Base-by-base conservation (phyloP, 2,888 invertebrate genomes). In the Maniola hyperantus region DNA sequence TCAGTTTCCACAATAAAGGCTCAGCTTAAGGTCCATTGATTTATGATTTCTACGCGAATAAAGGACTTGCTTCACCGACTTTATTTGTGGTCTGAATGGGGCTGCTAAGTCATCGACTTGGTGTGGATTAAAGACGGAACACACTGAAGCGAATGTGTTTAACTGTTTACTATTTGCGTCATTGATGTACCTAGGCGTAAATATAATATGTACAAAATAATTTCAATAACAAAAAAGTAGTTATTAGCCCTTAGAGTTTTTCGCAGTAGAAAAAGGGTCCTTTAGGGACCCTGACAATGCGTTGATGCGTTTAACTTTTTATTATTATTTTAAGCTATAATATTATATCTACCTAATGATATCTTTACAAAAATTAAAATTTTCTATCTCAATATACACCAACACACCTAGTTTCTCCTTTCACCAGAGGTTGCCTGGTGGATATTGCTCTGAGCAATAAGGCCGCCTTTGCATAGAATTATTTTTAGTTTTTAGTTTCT, bases 31-130 rank as follows among this genome's bases (percentile, higher is more conserved):
- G 76, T 73, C 81, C 83, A 89, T 89, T 90, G 90, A 90, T 90
- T 90, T 90, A 90, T 90, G 83, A 79, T 77, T 79, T 76, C 54
- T 78, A 77, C 73, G 88, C 89, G 83, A 90, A 89, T 89, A 88
- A 88, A 85, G 81, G 63, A 63, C 82, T 77, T 69, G 64, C 54
- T 64, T 55, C 58, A 63, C 64, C 53, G 67, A 69, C 70, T 71
- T 71, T 71, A 70, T 71, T 72, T 68, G 68, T 68, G 60, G 54
- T 70, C 55, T 72, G 71, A 75, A 76, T 72, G 72, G 70, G 63
- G 62, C 51, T 68, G 65, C 57, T 70, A 72, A 72, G 73, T 75
- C 76, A 73, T 73, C 71, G 68, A 65, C 67, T 71, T 55, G 46
- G 55, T 55, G 46, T 34, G 63, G 63, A 63, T 63, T 55, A 53